Base-by-base conservation (phyloP, 2,888 invertebrate genomes). In the Eilema caniola region DNA sequence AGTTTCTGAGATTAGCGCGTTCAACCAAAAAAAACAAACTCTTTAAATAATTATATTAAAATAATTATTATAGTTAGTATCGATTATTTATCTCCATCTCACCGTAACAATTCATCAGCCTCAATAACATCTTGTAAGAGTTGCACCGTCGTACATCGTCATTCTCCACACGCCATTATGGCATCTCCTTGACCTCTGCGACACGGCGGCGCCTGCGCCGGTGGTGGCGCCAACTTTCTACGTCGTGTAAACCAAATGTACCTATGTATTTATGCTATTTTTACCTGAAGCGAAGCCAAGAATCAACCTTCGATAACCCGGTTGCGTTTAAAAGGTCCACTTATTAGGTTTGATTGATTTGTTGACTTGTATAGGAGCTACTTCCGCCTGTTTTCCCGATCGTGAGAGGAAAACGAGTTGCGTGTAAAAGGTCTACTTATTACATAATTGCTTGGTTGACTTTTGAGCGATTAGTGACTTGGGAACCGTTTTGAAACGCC, bases 51-150 rank as follows among this genome's bases (percentile, higher is more conserved):
- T 28, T 41, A 16, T 41, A 41, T 16, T 16, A 41, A 41, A n/a
- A n/a, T n/a, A n/a, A n/a, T 28, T 28, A 28, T 2, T 28, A 28
- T 28, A 5, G 28, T 4, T 28, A 28, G 28, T 28, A 28, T 28
- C 3, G 28, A 47, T 47, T 47, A 47, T 20, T 7, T 5, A 20
- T 47, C 53, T n/a, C 1, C 20, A 53, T 53, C 53, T 53, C 10
- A 53, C 8, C n/a, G n/a, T 53, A 53, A 53, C 10, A 53, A 10
- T 53, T 53, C 2, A 53, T 8, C 10, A 2, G 53, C n/a, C 53
- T 53, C n/a, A 53, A 53, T 53, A n/a, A 53, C n/a, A 53, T 53
- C 53, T n/a, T n/a, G 53, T 53, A 53, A 53, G 53, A 53, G n/a
- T 2, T 47, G 47, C 4, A 2, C 10, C 53, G 53, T 53, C n/a